These are phyloP conservation scores for Drosophila dives DNA, from an alignment of 2,888 invertebrate genomes.

Conservation along the genomic window DNA sequence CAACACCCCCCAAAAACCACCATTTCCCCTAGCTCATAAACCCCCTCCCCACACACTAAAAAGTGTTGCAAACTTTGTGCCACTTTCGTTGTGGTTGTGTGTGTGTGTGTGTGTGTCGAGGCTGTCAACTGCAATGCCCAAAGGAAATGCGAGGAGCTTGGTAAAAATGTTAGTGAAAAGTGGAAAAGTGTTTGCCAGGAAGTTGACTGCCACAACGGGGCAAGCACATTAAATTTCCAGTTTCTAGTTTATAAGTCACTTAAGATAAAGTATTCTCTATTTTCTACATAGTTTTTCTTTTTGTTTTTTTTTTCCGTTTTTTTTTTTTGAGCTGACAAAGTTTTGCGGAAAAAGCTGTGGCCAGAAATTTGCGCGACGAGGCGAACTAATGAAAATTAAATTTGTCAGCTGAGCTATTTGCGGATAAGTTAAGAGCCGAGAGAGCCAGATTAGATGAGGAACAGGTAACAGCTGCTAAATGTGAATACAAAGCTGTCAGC, in stretches of 20 bases:
- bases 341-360: conserved; percentile 29
- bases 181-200: conserved; percentile 72
- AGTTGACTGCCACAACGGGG: conserved; percentile 66
- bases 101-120: conserved; percentile 32
- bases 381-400: conserved; percentile 76
- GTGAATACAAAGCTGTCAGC: conserved; percentile 36
- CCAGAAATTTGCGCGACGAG: conserved; percentile 47
- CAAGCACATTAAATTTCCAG: conserved; percentile 75
- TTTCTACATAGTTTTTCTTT: not conserved
- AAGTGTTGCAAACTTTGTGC: conserved; percentile 79
- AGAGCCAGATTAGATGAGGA: not conserved
- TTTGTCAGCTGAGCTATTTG: conserved; percentile 52
- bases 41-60: conserved; percentile 6
- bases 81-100: conserved; percentile 70
- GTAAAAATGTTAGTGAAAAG: conserved; percentile 70
- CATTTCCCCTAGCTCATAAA: not conserved
- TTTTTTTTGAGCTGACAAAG: conserved; percentile 7
- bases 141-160: conserved; percentile 74
- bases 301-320: not conserved
- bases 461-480: conserved; percentile 10
- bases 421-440: not conserved
- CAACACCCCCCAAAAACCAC: not conserved
- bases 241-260: conserved; percentile 79
- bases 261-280: conserved; percentile 61
- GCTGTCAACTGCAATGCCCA: conserved; percentile 81